Evolutionary conservation across 2,113 vertebrate genomes (phyloP).

Genomic region (Platichthys stellatus): DNA sequence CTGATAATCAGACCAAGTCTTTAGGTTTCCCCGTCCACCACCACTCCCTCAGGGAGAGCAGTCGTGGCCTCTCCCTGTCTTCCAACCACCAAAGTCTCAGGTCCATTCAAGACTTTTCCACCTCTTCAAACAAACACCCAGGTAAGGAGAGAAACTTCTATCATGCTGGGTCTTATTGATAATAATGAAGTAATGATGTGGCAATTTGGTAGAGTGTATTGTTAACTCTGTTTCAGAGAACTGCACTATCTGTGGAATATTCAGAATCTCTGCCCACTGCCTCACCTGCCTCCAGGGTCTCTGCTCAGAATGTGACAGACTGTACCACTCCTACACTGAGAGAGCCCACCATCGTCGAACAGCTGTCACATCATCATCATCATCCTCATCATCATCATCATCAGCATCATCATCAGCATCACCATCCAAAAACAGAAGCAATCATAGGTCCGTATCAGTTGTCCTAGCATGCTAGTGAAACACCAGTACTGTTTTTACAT

Average conservation of each 20-base stretch:
- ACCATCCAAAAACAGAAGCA: slow-evolving; percentile 59
- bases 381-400: slow-evolving; percentile 5
- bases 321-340: slow-evolving; percentile 86
- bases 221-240: slow-evolving; percentile 60
- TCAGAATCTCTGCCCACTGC: slow-evolving; percentile 82
- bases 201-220: neutral
- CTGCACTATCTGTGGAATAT: slow-evolving; percentile 87
- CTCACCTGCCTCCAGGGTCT: slow-evolving; percentile 83
- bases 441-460: slow-evolving; percentile 59
- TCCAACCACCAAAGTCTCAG: slow-evolving; percentile 42
- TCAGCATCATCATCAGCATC: slow-evolving; percentile 46
- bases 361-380: slow-evolving; percentile 58
- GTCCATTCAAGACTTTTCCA: slow-evolving; percentile 45
- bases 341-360: slow-evolving; percentile 82
- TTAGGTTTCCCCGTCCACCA: slow-evolving; percentile 58
- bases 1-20: slow-evolving; percentile 58
- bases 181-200: too few relatives aligned
- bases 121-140: slow-evolving; percentile 63
- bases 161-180: too few relatives aligned
- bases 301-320: slow-evolving; percentile 86
- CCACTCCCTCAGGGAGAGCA: slow-evolving; percentile 39
- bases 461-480: neutral
- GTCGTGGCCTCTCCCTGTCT: slow-evolving; percentile 33
- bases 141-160: slow-evolving; percentile 41
- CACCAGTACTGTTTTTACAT: neutral